Percentiles rank a stretch among this genome's conserved stretches.
Conservation (phyloP, 2,797 vertebrate genomes). For the Gobio occitaniae region DNA sequence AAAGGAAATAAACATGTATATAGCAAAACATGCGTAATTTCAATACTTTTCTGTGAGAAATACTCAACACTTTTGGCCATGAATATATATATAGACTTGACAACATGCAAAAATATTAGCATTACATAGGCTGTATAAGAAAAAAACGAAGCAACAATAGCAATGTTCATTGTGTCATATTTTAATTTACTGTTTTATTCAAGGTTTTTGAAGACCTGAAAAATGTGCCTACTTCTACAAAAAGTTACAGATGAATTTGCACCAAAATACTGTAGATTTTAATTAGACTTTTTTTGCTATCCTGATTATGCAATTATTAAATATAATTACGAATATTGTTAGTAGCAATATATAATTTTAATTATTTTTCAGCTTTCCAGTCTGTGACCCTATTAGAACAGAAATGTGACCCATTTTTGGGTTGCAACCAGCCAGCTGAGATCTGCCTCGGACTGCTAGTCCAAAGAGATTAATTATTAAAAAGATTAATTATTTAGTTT, state of each 20-base stretch:
- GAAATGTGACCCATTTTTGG: constrained; percentile 3
- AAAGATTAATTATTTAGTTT: constrained; percentile 27
- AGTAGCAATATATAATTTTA: background rate
- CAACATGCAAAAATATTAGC: background rate
- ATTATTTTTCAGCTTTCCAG: background rate
- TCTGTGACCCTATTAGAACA: constrained; percentile 11
- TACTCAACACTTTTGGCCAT: too few species aligned
- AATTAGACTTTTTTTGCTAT: background rate
- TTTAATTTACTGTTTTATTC: background rate
- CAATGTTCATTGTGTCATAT: background rate
- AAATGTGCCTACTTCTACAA: background rate
- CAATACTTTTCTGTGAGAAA: too few species aligned
- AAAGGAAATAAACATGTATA: too few species aligned
- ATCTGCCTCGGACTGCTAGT: background rate
- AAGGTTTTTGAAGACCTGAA: background rate
- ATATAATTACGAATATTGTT: background rate
- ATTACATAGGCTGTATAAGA: background rate
- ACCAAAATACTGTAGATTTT: background rate
- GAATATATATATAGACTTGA: background rate
- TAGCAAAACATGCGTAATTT: too few species aligned
- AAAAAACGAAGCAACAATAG: background rate
- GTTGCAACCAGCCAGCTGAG: background rate
- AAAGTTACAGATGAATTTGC: background rate
- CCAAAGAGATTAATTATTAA: background rate
- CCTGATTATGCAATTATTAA: background rate